A percentile compares a stretch with the other conserved stretches of the same genome.
phyloP scores from a whole-genome alignment of 2,888 invertebrate genomes.

The Agriopis marginaria region DNA sequence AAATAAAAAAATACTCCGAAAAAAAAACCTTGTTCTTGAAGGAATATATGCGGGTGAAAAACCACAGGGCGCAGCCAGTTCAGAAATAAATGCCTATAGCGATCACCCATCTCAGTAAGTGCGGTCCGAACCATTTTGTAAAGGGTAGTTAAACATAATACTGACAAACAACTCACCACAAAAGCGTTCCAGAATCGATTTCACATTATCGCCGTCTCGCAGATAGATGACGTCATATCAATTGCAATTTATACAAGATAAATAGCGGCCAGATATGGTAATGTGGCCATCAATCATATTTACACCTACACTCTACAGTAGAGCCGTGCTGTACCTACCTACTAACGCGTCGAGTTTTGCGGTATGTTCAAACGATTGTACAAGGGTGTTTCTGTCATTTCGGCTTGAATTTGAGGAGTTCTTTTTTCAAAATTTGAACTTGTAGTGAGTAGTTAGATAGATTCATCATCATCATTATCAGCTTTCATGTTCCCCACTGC shows the following conservation, averaged over 20 bases:
- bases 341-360: not conserved
- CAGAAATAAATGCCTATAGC: not conserved
- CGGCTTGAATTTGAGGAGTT: too few species aligned
- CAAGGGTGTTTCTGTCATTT: too few species aligned
- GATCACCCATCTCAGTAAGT: not conserved
- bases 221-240: constrained; percentile 50
- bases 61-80: too few species aligned
- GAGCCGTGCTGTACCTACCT: constrained; percentile 2
- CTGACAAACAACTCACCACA: constrained; percentile 26
- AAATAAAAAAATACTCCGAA: too few species aligned
- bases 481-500: too few species aligned
- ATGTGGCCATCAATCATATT: constrained; percentile 73
- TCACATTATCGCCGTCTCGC: constrained; percentile 26
- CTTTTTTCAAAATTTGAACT: too few species aligned
- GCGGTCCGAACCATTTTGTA: not conserved
- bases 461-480: too few species aligned
- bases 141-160: constrained; percentile 10
- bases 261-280: constrained; percentile 66
- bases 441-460: too few species aligned
- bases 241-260: constrained; percentile 66
- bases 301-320: constrained; percentile 48
- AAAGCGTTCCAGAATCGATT: constrained; percentile 29
- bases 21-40: too few species aligned
- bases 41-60: too few species aligned
- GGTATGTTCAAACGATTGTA: not conserved